Conservation (phyloP, 2,888 invertebrate genomes). For the Ariolimax columbianus region DNA sequence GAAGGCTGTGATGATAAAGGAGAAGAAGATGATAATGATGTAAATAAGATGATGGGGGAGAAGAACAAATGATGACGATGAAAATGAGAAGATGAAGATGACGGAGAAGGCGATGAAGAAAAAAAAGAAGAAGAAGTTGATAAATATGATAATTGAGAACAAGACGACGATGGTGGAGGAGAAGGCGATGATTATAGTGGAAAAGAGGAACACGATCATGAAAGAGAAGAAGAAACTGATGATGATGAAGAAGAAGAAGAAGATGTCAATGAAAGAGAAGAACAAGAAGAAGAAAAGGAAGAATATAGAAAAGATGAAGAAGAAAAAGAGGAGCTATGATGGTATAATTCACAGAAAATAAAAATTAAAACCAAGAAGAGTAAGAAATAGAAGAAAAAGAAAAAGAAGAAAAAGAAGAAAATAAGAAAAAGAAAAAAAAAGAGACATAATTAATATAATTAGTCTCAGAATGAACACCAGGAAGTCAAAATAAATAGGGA, state of each 20-base stretch:
- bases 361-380: background rate
- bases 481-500: too few relatives aligned
- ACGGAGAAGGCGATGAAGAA: background rate
- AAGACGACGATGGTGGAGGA: background rate
- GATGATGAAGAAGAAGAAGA: slow-evolving; percentile 10
- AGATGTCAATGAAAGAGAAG: background rate
- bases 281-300: background rate
- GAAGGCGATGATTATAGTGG: background rate
- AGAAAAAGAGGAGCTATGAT: background rate
- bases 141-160: too few relatives aligned
- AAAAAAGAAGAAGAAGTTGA: slow-evolving; percentile 35
- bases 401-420: background rate
- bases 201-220: background rate
- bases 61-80: background rate
- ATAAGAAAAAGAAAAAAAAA: background rate
- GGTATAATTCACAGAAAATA: background rate
- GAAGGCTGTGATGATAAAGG: too few relatives aligned
- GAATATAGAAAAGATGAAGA: background rate
- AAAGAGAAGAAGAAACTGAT: slow-evolving; percentile 9
- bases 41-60: too few relatives aligned
- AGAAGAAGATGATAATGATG: background rate
- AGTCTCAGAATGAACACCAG: too few relatives aligned
- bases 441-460: background rate
- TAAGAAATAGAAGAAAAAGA: background rate
- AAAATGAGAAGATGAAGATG: background rate